Base-by-base conservation (phyloP, 2,797 vertebrate species). In the Leptodactylus fallax region DNA sequence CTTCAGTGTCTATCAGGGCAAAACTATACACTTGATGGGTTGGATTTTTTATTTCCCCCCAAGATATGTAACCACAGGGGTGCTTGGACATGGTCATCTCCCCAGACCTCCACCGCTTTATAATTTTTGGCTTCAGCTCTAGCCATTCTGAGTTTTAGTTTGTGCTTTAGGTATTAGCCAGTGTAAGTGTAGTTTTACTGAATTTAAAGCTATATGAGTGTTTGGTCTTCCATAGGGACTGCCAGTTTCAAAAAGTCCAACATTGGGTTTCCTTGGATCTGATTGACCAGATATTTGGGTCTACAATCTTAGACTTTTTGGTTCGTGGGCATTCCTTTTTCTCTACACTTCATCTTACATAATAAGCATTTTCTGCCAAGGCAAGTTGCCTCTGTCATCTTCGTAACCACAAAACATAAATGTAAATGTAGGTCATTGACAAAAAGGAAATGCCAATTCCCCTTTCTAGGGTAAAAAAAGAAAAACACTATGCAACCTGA, bases 391-490 rank as follows among this genome's bases (percentile, higher is more conserved):
- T 47, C 55, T 72, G 69, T 72, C 82, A 63, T 19, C 36, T 23
- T 23, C 9, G 27, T 49, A 63, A 85, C 83, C 83, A 63, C 71
- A 61, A 63, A 72, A 85, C 7, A 77, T 5, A 16, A 51, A 58
- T 74, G 47, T 23, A 65, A 67, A 51, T 45, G 25, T 74, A 13
- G n/a, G 12, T 36, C 71, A 76, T 61, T 85, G 71, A 85, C 19
- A 85, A 61, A 51, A 61, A 49, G 71, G 71, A 76, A 76, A 76
- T 61, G 36, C 56, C n/a, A 61, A 63, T 85, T 63, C 56, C 71
- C n/a, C 63, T 77, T 77, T 61, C 21, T 25, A 19, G 25, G 36
- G 10, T 47, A 45, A 10, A 74, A 53, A 3, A n/a, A 19, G 25
- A 60, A 79, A 45, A 60, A 3, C 11, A 4, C 17, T 19, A 19